A percentile compares a stretch with the other conserved stretches of the same genome.
phyloP scores from a whole-genome alignment of 2,888 invertebrate genomes.

The Arenicola marina region DNA sequence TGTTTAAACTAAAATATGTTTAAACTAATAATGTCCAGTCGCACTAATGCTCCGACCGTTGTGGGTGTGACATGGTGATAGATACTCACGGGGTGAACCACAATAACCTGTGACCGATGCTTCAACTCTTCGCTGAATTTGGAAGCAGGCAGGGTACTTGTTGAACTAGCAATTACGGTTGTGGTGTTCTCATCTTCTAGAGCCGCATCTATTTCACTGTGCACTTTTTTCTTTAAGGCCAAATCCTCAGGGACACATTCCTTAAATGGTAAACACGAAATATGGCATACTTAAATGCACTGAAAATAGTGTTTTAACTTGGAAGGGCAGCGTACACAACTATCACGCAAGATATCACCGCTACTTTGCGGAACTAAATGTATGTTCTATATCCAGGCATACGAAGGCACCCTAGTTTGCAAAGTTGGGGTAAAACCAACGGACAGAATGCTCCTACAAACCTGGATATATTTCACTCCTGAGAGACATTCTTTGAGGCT shows the following conservation, averaged over 20 bases:
- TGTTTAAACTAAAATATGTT: not conserved
- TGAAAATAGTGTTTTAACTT: too few species aligned
- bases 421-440: too few species aligned
- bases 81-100: conserved; percentile 77
- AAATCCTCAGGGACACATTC: conserved; percentile 93
- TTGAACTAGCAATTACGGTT: conserved; percentile 82
- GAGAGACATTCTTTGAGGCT: conserved; percentile 74
- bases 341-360: too few species aligned
- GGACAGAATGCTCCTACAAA: too few species aligned
- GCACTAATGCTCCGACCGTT: not conserved
- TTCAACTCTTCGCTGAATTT: conserved; percentile 79
- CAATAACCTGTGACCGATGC: conserved; percentile 66
- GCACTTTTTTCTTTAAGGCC: conserved; percentile 81
- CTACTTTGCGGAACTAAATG: too few species aligned
- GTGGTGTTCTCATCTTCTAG: conserved; percentile 35
- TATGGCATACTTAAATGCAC: too few species aligned
- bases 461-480: conserved; percentile 74
- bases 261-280: too few species aligned
- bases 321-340: too few species aligned
- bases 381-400: too few species aligned
- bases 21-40: not conserved
- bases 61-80: too few species aligned
- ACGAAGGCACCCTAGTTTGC: too few species aligned
- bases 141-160: conserved; percentile 90
- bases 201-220: conserved; percentile 75